These are phyloP conservation scores for Caenorhabditis elegans DNA, from an alignment of 1,140 invertebrate genomes.

Conservation along the genomic window WBcel235 BX284604.4:7330501-7331000, in stretches of 20 bases:
- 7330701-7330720: conserved; percentile 72
- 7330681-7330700: conserved; percentile 86
- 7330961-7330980: conserved; percentile 55
- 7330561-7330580: conserved; percentile 96
- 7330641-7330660: conserved; percentile 81
- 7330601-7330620: conserved; percentile 83
- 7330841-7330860: not conserved
- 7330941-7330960: conserved; percentile 58
- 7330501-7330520: too few relatives aligned
- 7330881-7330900: conserved; percentile 24
- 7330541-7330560: conserved; percentile 79
- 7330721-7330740: conserved; percentile 56
- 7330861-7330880: conserved; percentile 31
- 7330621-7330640: conserved; percentile 79
- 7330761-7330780: conserved; percentile 53
- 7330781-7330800: conserved; percentile 51
- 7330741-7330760: conserved; percentile 57
- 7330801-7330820: conserved; percentile 51
- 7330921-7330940: conserved; percentile 41
- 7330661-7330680: conserved; percentile 86
- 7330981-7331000: conserved; percentile 53
- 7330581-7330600: conserved; percentile 87
- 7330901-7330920: conserved; percentile 24
- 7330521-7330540: not conserved
- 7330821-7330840: not conserved